Evolutionary conservation across 2,888 invertebrate genomes (phyloP), one percentile per base, ranked within the genome.

Genomic region (Hirtodrosophila trivittata): DNA sequence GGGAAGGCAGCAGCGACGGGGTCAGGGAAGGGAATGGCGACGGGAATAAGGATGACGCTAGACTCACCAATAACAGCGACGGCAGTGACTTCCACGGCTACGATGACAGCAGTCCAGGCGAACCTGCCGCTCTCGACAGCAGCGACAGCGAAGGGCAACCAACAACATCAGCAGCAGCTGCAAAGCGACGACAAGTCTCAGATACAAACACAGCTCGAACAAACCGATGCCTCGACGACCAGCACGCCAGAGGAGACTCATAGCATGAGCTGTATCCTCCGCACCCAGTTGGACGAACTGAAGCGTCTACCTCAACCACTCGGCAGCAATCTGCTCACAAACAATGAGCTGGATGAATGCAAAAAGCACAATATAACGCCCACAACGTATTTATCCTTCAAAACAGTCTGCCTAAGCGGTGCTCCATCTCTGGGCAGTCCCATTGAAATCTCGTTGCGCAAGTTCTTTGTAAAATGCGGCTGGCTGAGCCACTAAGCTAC

Each of bases 381-480:
- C 68, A 94, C 96, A 58, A 96, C 96, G 90, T 98, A 97, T 92
- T 94, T 96, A 80, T 96, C 97, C 2, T 92, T 97, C 90, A 98
- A 98, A 91, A 95, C 97, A 9, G 93, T 97, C 77, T 93, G 97
- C 67, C 92, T 98, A 57, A 91, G 90, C 66, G 91, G 90, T 12
- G 89, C 89, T 7, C 89, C 90, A 10, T 64, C 88, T 8, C 32
- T 85, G 38, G 78, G 86, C 32, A 87, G 80, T 69, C 70, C 87
- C 3, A 84, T 89, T 52, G 91, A 91, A 69, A 87, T 78, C 50
- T 87, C 92, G 87, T 91, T 92, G 89, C 92, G 92, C 90, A 92
- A 90, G 64, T 90, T 91, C 77, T 88, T 91, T 12, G 86, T 89
- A 12, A 90, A 90, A 77, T 89, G 89, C 57, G 91, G 91, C 66